A percentile compares a stretch with the other conserved stretches of the same genome.
Evolutionary conservation across 1,140 invertebrate species (phyloP).

Genomic region (Bradysia coprophila): DNA sequence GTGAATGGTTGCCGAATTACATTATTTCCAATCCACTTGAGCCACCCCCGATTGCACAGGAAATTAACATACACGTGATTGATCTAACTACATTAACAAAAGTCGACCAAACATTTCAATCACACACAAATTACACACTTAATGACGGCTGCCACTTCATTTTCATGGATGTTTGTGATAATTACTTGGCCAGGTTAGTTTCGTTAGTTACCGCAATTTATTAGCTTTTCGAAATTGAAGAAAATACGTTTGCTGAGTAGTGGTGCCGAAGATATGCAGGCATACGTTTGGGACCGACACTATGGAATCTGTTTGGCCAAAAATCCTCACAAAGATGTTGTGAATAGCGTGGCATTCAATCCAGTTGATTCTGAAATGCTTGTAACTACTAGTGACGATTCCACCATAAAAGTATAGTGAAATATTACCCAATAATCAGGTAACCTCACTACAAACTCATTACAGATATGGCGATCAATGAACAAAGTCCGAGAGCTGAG

Average conservation of each 20-base stretch:
- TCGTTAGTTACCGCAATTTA: no score
- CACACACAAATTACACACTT: conserved; percentile 72
- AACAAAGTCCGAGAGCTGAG: no score
- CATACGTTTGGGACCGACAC: conserved; percentile 71
- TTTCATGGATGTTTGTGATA: conserved; percentile 67
- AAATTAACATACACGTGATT: conserved; percentile 82
- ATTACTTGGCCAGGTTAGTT: conserved; percentile 67
- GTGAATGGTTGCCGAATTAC: conserved; percentile 69
- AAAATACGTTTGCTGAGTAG: no score
- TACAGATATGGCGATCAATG: no score
- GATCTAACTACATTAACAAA: conserved; percentile 59
- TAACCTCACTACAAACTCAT: no score
- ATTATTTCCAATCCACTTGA: conserved; percentile 57
- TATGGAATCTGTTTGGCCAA: conserved; percentile 63
- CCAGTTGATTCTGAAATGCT: conserved; percentile 65
- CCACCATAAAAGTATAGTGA: conserved; percentile 43
- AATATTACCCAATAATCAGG: no score
- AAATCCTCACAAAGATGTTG: conserved; percentile 63
- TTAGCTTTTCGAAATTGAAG: no score
- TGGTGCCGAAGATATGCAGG: conserved; percentile 75
- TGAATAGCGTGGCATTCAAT: conserved; percentile 79
- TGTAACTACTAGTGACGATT: conserved; percentile 75
- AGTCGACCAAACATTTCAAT: conserved; percentile 64
- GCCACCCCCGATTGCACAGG: conserved; percentile 76
- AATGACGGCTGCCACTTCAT: conserved; percentile 84